Percentiles rank a stretch among this genome's conserved stretches.
These are phyloP conservation scores for Xyliphius kryptos DNA, from an alignment of 2,113 vertebrate genomes.

Conservation along the genomic window DNA sequence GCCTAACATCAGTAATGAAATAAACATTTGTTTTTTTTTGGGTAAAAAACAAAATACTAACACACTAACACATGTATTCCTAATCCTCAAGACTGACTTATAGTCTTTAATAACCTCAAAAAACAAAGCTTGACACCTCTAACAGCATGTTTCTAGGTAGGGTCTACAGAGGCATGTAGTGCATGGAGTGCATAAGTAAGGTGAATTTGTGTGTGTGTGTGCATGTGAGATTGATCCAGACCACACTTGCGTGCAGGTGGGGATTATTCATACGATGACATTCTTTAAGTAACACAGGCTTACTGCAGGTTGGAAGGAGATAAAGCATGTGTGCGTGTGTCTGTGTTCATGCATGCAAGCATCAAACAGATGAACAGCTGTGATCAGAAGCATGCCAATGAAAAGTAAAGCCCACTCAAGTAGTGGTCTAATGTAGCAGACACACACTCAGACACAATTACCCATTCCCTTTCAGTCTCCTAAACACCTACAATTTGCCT, in stretches of 20 bases:
- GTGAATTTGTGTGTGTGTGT: slow-evolving; percentile 13
- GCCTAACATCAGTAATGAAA: no score
- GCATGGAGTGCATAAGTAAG: background rate
- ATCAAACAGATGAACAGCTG: slow-evolving; percentile 38
- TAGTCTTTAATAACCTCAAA: no score
- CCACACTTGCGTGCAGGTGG: slow-evolving; percentile 36
- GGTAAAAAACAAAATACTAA: no score
- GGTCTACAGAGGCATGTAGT: slow-evolving; percentile 1
- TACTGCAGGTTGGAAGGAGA: slow-evolving; percentile 28
- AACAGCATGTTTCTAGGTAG: no score
- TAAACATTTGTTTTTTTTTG: no score
- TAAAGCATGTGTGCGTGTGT: no score
- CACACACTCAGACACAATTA: background rate
- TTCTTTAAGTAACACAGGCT: slow-evolving; percentile 37
- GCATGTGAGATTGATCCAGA: slow-evolving; percentile 17
- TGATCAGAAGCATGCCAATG: slow-evolving; percentile 30
- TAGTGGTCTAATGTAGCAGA: slow-evolving; percentile 11
- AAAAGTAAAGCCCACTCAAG: slow-evolving; percentile 15
- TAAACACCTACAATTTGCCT: slow-evolving; percentile 3
- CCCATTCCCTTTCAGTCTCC: no score
- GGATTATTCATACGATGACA: slow-evolving; percentile 33
- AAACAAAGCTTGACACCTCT: no score
- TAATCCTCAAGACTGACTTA: no score
- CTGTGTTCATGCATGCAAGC: background rate
- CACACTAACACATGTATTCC: no score